Percentiles rank a stretch among this genome's conserved stretches.
phyloP scores from a whole-genome alignment of 92 coral and sea anemone species.

The Anthopleura xanthogrammica region DNA sequence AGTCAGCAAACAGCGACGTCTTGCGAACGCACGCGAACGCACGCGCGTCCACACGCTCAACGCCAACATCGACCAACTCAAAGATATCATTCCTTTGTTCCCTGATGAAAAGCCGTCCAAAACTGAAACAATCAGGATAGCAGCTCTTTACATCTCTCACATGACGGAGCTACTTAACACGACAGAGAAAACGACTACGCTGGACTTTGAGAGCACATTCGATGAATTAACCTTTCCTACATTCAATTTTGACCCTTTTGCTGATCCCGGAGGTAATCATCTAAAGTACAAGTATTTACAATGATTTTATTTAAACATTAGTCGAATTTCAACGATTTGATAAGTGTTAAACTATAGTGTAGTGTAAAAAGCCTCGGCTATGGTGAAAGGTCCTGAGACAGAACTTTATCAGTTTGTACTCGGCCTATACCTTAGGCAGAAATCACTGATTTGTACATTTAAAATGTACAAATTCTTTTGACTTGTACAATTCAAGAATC shows the following conservation, averaged over 20 bases:
- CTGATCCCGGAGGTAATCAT: slow-evolving; percentile 53
- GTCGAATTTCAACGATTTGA: too few relatives aligned
- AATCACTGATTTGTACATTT: too few relatives aligned
- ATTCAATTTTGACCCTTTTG: slow-evolving; percentile 55
- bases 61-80: slow-evolving; percentile 59
- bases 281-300: not conserved
- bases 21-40: slow-evolving; percentile 72
- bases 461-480: too few relatives aligned
- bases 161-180: slow-evolving; percentile 56
- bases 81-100: slow-evolving; percentile 49
- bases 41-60: slow-evolving; percentile 54
- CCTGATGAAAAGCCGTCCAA: slow-evolving; percentile 73
- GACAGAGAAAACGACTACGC: slow-evolving; percentile 18
- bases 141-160: slow-evolving; percentile 55
- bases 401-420: too few relatives aligned
- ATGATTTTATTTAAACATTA: not conserved
- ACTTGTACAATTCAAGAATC: not conserved
- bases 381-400: too few relatives aligned
- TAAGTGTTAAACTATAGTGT: too few relatives aligned
- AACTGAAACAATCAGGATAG: slow-evolving; percentile 60
- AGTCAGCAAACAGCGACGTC: slow-evolving; percentile 68
- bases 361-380: too few relatives aligned
- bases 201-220: slow-evolving; percentile 38
- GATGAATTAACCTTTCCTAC: slow-evolving; percentile 53
- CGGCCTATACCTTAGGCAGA: too few relatives aligned